Evolutionary conservation across 2,797 vertebrate genomes (phyloP).

Genomic region (Darevskia nairensis): DNA sequence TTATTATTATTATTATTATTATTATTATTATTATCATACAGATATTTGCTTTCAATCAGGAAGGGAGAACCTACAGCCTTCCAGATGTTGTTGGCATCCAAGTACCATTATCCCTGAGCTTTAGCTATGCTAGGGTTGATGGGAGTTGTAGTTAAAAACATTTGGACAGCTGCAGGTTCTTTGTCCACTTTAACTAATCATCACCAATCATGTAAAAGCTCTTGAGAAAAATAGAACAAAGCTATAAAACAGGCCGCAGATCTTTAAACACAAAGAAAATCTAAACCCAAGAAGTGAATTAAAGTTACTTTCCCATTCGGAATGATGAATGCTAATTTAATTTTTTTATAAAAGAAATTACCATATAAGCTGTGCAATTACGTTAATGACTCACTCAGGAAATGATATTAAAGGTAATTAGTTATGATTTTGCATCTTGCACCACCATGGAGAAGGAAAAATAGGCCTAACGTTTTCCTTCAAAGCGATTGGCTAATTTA

Average conservation of each 20-base stretch:
- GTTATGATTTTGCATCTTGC: conserved; percentile 48
- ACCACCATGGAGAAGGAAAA: conserved; percentile 48
- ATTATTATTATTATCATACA: not conserved
- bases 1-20: too few species aligned
- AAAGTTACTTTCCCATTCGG: conserved; percentile 20
- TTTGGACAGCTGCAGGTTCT: not conserved
- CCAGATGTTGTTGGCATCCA: too few species aligned
- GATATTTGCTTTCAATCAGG: too few species aligned
- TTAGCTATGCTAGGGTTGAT: too few species aligned
- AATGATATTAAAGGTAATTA: conserved; percentile 66
- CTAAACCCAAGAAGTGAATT: conserved; percentile 17
- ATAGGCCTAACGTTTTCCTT: conserved; percentile 45
- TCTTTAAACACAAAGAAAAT: not conserved
- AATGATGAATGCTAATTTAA: conserved; percentile 14
- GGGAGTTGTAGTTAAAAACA: not conserved
- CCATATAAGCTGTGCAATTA: conserved; percentile 20
- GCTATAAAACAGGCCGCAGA: not conserved
- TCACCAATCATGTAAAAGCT: not conserved
- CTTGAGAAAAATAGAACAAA: not conserved
- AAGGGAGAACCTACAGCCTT: too few species aligned
- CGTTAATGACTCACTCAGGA: conserved; percentile 64
- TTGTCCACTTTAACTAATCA: not conserved
- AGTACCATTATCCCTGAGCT: too few species aligned
- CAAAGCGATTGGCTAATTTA: conserved; percentile 53
- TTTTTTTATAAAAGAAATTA: not conserved